A percentile compares a stretch with the other conserved stretches of the same genome.
Conservation (phyloP, 2,113 vertebrate species). For the Scalopus aquaticus region DNA sequence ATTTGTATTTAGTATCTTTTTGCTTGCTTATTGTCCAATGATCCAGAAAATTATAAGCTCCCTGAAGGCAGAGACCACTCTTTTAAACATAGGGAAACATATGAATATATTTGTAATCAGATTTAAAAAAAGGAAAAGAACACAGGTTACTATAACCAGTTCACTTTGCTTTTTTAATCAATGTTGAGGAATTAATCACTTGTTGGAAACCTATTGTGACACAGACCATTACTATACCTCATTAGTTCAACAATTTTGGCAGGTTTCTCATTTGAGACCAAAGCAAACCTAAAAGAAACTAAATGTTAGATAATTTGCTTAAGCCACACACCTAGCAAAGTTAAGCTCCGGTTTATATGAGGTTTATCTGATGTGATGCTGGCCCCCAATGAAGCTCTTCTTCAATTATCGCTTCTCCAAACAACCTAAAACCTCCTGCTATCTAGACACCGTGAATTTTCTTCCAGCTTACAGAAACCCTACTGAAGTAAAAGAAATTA, state of each 20-base stretch:
- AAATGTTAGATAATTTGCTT: background rate
- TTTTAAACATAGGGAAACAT: too few relatives aligned
- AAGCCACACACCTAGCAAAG: background rate
- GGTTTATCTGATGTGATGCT: background rate
- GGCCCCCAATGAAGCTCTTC: background rate
- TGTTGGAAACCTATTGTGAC: background rate
- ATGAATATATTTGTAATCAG: too few relatives aligned
- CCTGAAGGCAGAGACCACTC: background rate
- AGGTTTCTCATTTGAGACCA: conserved; percentile 6
- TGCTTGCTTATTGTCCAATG: background rate
- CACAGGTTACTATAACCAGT: background rate
- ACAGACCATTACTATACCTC: background rate
- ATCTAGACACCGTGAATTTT: background rate
- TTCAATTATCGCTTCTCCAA: background rate
- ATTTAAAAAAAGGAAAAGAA: background rate
- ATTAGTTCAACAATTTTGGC: background rate
- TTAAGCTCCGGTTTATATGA: conserved; percentile 21
- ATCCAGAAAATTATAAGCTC: background rate
- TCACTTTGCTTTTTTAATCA: background rate
- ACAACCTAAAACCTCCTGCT: background rate
- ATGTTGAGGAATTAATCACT: background rate
- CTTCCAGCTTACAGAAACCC: conserved; percentile 14
- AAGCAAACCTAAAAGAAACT: conserved; percentile 5
- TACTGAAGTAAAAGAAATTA: background rate
- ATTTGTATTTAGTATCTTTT: background rate